These are phyloP conservation scores for Oryctes rhinoceros DNA, from an alignment of 1,140 invertebrate genomes.

Conservation along the genomic window DNA sequence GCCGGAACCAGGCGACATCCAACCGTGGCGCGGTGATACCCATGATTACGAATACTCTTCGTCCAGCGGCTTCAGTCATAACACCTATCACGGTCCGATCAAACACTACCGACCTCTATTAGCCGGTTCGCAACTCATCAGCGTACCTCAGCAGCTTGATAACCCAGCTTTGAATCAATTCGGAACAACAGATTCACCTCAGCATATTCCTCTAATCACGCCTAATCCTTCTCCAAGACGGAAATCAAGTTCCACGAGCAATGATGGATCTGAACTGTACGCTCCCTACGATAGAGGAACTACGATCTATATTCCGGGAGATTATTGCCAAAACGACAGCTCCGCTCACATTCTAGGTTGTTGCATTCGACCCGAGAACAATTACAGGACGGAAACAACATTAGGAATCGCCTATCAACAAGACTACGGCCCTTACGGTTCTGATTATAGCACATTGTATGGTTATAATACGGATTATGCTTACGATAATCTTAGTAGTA, in stretches of 20 bases:
- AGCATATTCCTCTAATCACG: constrained; percentile 66
- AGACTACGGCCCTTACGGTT: constrained; percentile 58
- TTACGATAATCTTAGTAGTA: constrained; percentile 69
- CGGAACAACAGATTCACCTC: constrained; percentile 74
- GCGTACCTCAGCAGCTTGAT: constrained; percentile 73
- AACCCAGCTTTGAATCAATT: background rate
- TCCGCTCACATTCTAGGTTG: constrained; percentile 46
- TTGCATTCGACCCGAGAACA: constrained; percentile 44
- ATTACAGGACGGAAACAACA: constrained; percentile 48
- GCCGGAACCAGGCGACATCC: constrained; percentile 54
- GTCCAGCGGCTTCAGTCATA: constrained; percentile 75
- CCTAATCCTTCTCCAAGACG: constrained; percentile 76
- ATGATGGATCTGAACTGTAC: constrained; percentile 68
- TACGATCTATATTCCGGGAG: constrained; percentile 66
- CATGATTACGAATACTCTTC: constrained; percentile 68
- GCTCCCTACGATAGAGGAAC: constrained; percentile 62
- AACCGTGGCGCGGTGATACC: constrained; percentile 55
- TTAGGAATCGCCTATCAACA: constrained; percentile 51
- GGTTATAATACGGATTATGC: constrained; percentile 63
- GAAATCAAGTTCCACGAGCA: constrained; percentile 73
- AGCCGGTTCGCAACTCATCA: constrained; percentile 60
- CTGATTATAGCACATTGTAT: constrained; percentile 59
- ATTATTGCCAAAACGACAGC: constrained; percentile 59
- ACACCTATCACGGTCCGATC: constrained; percentile 90
- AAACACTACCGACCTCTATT: constrained; percentile 78